phyloP scores from a whole-genome alignment of 2,113 vertebrate species.

The Lepus timidus region DNA sequence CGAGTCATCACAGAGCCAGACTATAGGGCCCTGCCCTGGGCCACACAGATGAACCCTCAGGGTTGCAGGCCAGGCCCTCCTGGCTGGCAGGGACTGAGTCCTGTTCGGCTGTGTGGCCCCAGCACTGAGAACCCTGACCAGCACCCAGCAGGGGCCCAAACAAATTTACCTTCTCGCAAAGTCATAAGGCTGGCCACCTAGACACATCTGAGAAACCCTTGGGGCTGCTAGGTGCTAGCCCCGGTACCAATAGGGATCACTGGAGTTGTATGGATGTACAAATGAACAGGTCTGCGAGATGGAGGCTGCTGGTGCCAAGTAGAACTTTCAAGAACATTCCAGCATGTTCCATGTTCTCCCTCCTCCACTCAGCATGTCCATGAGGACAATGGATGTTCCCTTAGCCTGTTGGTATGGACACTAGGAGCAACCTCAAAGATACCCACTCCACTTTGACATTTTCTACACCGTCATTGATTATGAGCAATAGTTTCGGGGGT shows the following conservation, averaged over 20 bases:
- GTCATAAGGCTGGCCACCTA: background rate
- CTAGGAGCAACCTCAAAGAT: background rate
- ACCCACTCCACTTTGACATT: background rate
- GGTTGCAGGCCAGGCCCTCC: background rate
- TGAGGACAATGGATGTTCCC: background rate
- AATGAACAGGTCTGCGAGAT: background rate
- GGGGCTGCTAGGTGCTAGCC: background rate
- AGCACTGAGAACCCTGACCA: background rate
- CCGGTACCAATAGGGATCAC: background rate
- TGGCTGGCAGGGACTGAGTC: background rate
- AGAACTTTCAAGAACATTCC: background rate
- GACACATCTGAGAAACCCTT: background rate
- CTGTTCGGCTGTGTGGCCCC: background rate
- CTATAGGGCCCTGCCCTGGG: background rate
- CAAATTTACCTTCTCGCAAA: background rate
- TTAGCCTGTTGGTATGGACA: background rate
- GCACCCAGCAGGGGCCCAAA: background rate
- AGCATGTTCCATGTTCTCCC: background rate
- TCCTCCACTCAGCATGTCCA: background rate
- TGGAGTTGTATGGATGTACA: background rate
- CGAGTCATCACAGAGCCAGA: conserved; percentile 8
- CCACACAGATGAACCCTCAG: background rate
- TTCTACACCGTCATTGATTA: background rate
- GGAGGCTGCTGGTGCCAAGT: background rate
- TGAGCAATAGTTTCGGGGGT: background rate